Percentiles rank a stretch among this genome's conserved stretches.
phyloP scores from a whole-genome alignment of 2,888 invertebrate species.

The Galerucella pusilla region DNA sequence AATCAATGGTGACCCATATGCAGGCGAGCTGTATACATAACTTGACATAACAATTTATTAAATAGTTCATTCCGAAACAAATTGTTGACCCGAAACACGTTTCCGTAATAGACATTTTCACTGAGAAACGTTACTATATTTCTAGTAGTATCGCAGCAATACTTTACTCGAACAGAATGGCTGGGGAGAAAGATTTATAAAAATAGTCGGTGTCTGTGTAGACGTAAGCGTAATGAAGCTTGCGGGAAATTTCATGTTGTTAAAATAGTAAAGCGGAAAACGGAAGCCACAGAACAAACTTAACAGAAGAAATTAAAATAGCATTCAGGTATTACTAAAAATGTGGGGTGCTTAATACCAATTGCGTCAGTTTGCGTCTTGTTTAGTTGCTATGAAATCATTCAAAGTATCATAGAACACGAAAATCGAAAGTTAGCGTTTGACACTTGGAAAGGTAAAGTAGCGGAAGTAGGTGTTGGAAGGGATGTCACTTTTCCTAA shows the following conservation, averaged over 20 bases:
- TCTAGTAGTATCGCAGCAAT: slow-evolving; percentile 28
- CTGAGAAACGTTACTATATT: slow-evolving; percentile 39
- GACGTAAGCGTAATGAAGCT: slow-evolving; percentile 1
- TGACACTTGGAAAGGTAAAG: too few relatives aligned
- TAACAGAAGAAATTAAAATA: too few relatives aligned
- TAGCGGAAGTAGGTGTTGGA: too few relatives aligned
- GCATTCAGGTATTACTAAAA: too few relatives aligned
- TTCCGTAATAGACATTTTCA: slow-evolving; percentile 37
- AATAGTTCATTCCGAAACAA: slow-evolving; percentile 35
- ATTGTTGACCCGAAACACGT: slow-evolving; percentile 40
- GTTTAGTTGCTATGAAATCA: too few relatives aligned
- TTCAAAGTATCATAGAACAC: too few relatives aligned
- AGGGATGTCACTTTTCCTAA: too few relatives aligned
- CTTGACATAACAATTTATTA: slow-evolving; percentile 27
- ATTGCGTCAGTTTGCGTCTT: too few relatives aligned
- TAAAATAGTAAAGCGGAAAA: background rate
- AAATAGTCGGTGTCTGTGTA: slow-evolving; percentile 2
- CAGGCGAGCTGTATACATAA: slow-evolving; percentile 20
- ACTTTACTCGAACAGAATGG: slow-evolving; percentile 29
- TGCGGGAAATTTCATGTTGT: background rate
- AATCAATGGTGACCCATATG: slow-evolving; percentile 27
- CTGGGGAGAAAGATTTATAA: slow-evolving; percentile 31
- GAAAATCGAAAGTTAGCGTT: too few relatives aligned
- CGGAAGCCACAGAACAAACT: too few relatives aligned
- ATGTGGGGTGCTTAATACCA: too few relatives aligned